Evolutionary conservation across 2,113 vertebrate species (phyloP).

Genomic region (Laticauda laticaudata): DNA sequence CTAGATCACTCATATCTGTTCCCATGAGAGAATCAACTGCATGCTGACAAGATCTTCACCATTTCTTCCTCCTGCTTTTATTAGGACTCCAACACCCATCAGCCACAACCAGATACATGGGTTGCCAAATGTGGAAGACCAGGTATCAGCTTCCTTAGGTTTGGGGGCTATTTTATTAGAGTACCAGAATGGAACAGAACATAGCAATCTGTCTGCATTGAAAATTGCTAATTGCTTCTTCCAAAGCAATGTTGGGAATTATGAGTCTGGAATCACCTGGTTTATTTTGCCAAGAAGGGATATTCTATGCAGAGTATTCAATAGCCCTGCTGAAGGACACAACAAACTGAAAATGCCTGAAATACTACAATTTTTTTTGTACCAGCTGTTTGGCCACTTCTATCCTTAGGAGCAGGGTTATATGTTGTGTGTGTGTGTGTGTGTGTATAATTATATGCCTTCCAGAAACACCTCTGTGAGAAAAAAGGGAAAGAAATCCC

Average conservation of each 20-base stretch:
- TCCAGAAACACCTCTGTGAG: neutral
- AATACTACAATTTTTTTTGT: neutral
- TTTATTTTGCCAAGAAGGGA: neutral
- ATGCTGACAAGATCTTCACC: neutral
- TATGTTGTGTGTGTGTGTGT: neutral
- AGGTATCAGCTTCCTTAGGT: neutral
- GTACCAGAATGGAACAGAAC: neutral
- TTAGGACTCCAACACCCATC: neutral
- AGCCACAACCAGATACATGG: neutral
- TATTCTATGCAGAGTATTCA: neutral
- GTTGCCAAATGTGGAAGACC: neutral
- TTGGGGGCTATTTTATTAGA: neutral
- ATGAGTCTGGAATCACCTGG: neutral
- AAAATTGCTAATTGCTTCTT: neutral
- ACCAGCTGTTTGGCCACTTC: neutral
- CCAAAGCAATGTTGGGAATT: neutral
- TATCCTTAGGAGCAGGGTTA: neutral
- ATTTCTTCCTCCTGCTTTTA: neutral
- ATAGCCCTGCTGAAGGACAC: neutral
- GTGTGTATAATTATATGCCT: neutral
- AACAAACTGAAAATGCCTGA: neutral
- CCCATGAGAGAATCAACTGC: neutral
- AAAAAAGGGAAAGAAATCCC: too few relatives aligned
- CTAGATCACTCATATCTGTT: neutral
- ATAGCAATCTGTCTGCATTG: neutral